These are phyloP conservation scores for Matsumurasca onukii DNA, from an alignment of 1,140 invertebrate species.

Conservation along the genomic window DNA sequence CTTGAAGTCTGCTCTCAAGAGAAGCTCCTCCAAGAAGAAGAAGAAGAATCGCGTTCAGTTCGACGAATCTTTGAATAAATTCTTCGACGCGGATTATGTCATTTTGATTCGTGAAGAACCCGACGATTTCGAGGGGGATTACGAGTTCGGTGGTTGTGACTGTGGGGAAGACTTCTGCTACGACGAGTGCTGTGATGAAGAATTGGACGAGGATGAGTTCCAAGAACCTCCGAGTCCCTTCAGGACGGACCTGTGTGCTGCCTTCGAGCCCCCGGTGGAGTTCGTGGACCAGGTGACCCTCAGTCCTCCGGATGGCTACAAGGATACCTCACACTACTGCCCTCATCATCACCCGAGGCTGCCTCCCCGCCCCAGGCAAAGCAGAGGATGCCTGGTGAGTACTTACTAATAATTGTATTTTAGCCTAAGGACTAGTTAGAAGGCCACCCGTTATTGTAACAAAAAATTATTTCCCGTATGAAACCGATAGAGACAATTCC, in stretches of 20 bases:
- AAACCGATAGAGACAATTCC: too few species aligned
- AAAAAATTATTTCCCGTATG: too few species aligned
- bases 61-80: conserved; percentile 81
- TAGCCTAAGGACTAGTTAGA: too few species aligned
- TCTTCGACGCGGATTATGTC: conserved; percentile 85
- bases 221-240: conserved; percentile 46
- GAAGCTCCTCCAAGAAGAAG: conserved; percentile 49
- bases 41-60: conserved; percentile 78
- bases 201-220: conserved; percentile 44
- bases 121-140: conserved; percentile 72
- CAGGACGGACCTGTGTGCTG: conserved; percentile 40
- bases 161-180: conserved; percentile 40
- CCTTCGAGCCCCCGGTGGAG: conserved; percentile 56
- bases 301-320: conserved; percentile 83
- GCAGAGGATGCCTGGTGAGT: conserved; percentile 27
- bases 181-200: conserved; percentile 38
- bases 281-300: conserved; percentile 74
- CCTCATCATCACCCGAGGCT: conserved; percentile 34
- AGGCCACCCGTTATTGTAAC: too few species aligned
- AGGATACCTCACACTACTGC: conserved; percentile 55
- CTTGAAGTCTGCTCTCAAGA: conserved; percentile 59
- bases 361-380: conserved; percentile 7
- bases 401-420: too few species aligned
- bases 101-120: conserved; percentile 82
- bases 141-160: conserved; percentile 37